phyloP scores from a whole-genome alignment of 2,113 vertebrate species.

The Glaucidium brasilianum region DNA sequence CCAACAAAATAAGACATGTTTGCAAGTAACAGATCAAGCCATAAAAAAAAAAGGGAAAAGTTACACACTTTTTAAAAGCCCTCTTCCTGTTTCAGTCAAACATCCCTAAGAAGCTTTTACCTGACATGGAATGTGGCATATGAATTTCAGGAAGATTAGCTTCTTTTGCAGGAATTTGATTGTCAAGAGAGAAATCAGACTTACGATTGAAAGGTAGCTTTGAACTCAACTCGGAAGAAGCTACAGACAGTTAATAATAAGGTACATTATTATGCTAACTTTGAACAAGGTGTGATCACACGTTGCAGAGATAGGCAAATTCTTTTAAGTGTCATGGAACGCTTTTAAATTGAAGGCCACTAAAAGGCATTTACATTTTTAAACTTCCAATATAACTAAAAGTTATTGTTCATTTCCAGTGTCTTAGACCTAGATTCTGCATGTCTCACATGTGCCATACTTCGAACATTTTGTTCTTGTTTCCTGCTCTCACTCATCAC shows the following conservation, averaged over 20 bases:
- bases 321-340: neutral
- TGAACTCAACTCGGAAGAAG: neutral
- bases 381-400: neutral
- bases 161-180: neutral
- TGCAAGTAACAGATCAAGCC: neutral
- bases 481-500: neutral
- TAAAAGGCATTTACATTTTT: conserved; percentile 21
- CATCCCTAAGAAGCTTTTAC: neutral
- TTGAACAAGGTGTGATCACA: neutral
- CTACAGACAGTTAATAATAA: neutral
- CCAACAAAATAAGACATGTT: neutral
- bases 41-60: neutral
- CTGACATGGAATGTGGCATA: neutral
- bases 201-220: conserved; percentile 15
- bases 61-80: neutral
- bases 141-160: neutral
- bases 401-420: conserved; percentile 18
- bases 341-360: conserved; percentile 6
- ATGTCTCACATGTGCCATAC: neutral
- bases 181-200: neutral
- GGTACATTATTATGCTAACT: neutral
- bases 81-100: neutral
- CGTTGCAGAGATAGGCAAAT: neutral
- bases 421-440: neutral
- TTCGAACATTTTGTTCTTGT: neutral